These are phyloP conservation scores for Calameuta pallipes DNA, from an alignment of 2,888 invertebrate genomes.

Conservation along the genomic window DNA sequence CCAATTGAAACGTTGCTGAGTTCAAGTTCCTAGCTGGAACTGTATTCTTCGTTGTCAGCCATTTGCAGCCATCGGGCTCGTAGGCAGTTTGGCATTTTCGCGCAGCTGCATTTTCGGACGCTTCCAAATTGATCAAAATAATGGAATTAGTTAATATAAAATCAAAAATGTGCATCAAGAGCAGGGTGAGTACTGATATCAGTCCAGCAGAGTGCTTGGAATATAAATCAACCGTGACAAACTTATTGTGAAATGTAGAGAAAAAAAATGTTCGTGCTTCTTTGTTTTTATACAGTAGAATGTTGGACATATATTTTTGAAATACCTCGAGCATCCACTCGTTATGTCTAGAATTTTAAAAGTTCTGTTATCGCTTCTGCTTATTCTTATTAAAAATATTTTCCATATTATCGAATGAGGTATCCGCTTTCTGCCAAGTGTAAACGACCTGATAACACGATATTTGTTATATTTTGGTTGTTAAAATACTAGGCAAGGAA, in stretches of 20 bases:
- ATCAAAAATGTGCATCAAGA: slow-evolving; percentile 34
- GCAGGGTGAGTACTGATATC: slow-evolving; percentile 35
- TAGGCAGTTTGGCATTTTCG: slow-evolving; percentile 9
- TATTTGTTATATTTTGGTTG: background rate
- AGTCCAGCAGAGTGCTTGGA: background rate
- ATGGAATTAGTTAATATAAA: slow-evolving; percentile 36
- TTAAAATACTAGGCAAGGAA: background rate
- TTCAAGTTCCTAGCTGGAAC: background rate
- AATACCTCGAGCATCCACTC: background rate
- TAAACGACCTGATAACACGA: background rate
- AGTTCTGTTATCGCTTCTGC: background rate
- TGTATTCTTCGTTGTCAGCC: slow-evolving; percentile 14
- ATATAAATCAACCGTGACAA: background rate
- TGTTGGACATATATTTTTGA: background rate
- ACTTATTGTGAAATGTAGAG: background rate
- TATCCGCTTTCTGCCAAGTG: background rate
- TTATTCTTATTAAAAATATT: background rate
- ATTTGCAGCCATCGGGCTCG: slow-evolving; percentile 21
- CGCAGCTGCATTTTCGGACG: slow-evolving; percentile 9
- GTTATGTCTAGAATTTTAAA: background rate
- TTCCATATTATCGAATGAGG: background rate
- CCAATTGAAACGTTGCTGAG: background rate
- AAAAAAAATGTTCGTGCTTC: background rate
- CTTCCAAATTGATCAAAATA: slow-evolving; percentile 26
- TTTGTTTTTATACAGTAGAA: background rate